Conservation (phyloP, 2,888 invertebrate genomes). For the Caenorhabditis sp. region DNA sequence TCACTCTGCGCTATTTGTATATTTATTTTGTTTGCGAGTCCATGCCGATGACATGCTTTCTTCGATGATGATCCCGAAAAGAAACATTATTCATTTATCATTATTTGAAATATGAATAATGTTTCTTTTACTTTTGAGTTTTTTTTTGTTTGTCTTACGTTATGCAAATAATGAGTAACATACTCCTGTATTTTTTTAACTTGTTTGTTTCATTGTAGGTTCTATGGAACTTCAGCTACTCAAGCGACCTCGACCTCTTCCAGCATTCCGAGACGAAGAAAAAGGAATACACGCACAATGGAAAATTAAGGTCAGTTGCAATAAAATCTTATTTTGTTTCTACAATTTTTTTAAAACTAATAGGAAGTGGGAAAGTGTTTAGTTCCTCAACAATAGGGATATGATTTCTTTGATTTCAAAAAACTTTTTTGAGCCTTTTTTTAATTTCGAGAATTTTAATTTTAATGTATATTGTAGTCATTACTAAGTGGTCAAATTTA, state of each 20-base stretch:
- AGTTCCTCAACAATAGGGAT: too few species aligned
- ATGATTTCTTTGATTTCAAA: too few species aligned
- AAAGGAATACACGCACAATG: slow-evolving; percentile 59
- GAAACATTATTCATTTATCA: slow-evolving; percentile 7
- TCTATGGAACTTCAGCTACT: slow-evolving; percentile 49
- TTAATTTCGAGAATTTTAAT: too few species aligned
- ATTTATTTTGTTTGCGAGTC: neutral
- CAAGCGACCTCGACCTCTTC: slow-evolving; percentile 54
- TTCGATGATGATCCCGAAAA: neutral
- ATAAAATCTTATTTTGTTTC: too few species aligned
- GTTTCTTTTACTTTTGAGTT: too few species aligned
- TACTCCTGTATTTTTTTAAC: slow-evolving; percentile 1
- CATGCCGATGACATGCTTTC: neutral
- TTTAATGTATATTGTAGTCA: too few species aligned
- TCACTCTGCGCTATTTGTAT: neutral
- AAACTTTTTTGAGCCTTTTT: too few species aligned
- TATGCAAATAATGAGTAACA: slow-evolving; percentile 11
- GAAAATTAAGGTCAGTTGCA: slow-evolving; percentile 47
- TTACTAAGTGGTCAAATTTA: too few species aligned
- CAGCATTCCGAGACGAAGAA: slow-evolving; percentile 50
- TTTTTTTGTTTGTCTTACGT: slow-evolving; percentile 13
- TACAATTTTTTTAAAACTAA: neutral
- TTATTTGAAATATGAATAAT: neutral
- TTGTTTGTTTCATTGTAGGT: neutral
- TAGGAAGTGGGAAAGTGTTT: too few species aligned